Evolutionary conservation across 2,113 vertebrate species (phyloP).

Genomic region (Noctilio leporinus): DNA sequence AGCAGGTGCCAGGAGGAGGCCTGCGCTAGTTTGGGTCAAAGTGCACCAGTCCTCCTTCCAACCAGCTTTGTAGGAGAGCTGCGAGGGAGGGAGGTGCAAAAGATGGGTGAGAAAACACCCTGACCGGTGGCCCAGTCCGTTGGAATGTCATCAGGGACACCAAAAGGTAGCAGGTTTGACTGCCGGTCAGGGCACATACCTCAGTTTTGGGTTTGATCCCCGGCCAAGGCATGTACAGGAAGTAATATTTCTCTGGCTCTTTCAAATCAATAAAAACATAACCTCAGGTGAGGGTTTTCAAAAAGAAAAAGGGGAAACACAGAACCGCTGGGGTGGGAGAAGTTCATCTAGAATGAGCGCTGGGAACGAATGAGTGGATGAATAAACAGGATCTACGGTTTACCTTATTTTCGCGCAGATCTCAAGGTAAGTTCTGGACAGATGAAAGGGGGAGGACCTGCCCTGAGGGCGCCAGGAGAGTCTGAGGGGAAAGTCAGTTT

Average conservation of each 20-base stretch:
- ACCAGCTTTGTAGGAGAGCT: background rate
- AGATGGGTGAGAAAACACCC: background rate
- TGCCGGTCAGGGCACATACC: too few relatives aligned
- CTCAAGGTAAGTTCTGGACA: background rate
- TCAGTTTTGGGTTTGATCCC: too few relatives aligned
- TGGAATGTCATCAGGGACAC: too few relatives aligned
- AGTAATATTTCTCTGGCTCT: too few relatives aligned
- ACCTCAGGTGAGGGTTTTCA: too few relatives aligned
- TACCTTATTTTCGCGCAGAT: background rate
- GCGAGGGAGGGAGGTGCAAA: background rate
- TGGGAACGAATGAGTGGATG: background rate
- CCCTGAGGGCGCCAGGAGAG: background rate
- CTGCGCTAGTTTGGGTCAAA: background rate
- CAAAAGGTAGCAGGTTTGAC: too few relatives aligned
- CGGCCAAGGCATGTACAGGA: too few relatives aligned
- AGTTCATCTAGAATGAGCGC: background rate
- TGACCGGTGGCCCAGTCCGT: too few relatives aligned
- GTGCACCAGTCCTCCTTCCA: background rate
- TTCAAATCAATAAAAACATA: too few relatives aligned
- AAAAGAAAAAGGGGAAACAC: too few relatives aligned
- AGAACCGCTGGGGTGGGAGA: background rate
- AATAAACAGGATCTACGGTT: background rate
- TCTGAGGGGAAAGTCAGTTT: background rate
- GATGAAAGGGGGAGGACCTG: background rate
- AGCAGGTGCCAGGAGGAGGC: background rate